A percentile compares a stretch with the other conserved stretches of the same genome.
These are phyloP conservation scores for Sisyra terminalis DNA, from an alignment of 2,888 invertebrate species.

Conservation along the genomic window DNA sequence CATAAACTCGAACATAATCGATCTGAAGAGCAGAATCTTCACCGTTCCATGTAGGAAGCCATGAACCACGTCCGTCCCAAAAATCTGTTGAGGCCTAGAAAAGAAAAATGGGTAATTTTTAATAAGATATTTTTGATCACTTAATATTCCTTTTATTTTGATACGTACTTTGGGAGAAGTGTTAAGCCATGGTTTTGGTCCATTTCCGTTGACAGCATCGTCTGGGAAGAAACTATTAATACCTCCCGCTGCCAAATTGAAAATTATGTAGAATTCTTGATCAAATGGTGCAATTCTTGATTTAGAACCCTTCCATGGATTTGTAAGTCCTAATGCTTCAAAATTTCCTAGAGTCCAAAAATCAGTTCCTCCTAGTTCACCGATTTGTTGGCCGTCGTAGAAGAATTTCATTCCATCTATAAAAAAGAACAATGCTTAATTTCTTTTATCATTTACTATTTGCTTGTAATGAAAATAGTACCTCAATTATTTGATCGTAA, in stretches of 20 bases:
- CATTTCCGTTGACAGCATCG: neutral
- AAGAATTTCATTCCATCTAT: constrained; percentile 26
- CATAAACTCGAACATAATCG: constrained; percentile 2
- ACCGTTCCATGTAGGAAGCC: constrained; percentile 1
- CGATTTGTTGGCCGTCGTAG: constrained; percentile 34
- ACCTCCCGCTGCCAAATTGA: constrained; percentile 30
- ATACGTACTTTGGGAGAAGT: neutral
- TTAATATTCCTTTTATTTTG: too few species aligned
- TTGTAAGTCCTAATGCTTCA: constrained; percentile 25
- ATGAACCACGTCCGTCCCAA: neutral
- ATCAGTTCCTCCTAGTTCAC: constrained; percentile 27
- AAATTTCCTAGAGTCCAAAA: constrained; percentile 14
- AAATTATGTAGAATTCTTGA: constrained; percentile 20
- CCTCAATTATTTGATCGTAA: too few species aligned
- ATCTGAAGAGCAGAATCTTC: constrained; percentile 2
- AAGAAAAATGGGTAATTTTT: neutral
- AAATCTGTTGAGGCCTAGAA: neutral
- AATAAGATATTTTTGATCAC: neutral
- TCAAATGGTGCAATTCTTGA: constrained; percentile 23
- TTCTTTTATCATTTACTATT: too few species aligned
- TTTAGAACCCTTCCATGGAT: constrained; percentile 21
- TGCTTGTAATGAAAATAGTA: too few species aligned
- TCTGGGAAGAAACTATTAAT: constrained; percentile 8
- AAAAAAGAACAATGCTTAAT: neutral
- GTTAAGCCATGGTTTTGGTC: constrained; percentile 4